Evolutionary conservation across 2,797 vertebrate species (phyloP).

Genomic region (Adelosebastes latens): DNA sequence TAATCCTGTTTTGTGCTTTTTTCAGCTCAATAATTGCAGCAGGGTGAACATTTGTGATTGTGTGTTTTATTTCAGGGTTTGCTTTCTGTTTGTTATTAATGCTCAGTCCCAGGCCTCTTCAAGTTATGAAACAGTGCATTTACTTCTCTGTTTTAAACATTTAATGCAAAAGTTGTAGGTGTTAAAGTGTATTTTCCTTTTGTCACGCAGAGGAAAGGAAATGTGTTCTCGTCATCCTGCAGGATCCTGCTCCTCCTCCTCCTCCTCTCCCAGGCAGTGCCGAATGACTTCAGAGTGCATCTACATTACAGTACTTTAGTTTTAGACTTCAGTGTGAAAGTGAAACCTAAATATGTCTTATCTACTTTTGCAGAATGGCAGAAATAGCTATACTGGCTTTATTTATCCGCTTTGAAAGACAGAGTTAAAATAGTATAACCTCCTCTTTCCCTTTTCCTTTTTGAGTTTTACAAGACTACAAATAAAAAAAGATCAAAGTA

Average conservation of each 20-base stretch:
- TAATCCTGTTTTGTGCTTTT: slow-evolving; percentile 25
- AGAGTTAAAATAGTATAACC: slow-evolving; percentile 57
- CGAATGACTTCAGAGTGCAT: slow-evolving; percentile 36
- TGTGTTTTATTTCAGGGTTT: slow-evolving; percentile 29
- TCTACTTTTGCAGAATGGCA: slow-evolving; percentile 31
- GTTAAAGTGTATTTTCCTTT: slow-evolving; percentile 35
- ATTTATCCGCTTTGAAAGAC: slow-evolving; percentile 61
- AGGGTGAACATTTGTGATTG: slow-evolving; percentile 4
- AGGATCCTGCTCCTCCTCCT: slow-evolving; percentile 30
- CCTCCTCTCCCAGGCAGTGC: slow-evolving; percentile 19
- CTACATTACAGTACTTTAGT: slow-evolving; percentile 31
- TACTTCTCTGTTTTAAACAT: slow-evolving; percentile 36
- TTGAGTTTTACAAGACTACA: slow-evolving; percentile 79
- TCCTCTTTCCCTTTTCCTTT: slow-evolving; percentile 55
- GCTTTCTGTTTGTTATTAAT: slow-evolving; percentile 21
- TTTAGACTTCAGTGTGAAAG: slow-evolving; percentile 48
- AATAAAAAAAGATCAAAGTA: slow-evolving; percentile 84
- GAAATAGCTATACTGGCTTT: slow-evolving; percentile 41
- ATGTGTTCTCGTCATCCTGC: slow-evolving; percentile 36
- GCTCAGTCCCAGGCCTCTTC: slow-evolving; percentile 52
- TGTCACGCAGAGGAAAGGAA: slow-evolving; percentile 39
- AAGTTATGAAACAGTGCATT: slow-evolving; percentile 59
- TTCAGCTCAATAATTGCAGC: slow-evolving; percentile 15
- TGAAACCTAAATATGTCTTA: slow-evolving; percentile 33
- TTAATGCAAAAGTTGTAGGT: slow-evolving; percentile 29